A percentile compares a stretch with the other conserved stretches of the same genome.
These are phyloP conservation scores for Sphinx pinastri DNA, from an alignment of 2,888 invertebrate genomes.

Conservation along the genomic window DNA sequence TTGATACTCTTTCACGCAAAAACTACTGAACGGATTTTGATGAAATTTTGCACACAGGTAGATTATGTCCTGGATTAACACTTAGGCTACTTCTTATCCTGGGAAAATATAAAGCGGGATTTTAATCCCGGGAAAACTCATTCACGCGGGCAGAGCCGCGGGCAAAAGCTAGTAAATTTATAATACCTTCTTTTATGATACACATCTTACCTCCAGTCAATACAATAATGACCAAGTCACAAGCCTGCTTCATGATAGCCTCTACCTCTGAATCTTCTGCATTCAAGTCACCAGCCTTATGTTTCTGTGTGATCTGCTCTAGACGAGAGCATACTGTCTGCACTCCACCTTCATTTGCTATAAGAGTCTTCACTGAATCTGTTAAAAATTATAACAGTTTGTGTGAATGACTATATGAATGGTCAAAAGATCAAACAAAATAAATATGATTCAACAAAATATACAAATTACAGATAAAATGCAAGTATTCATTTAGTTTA, in stretches of 20 bases:
- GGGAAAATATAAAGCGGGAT: too few species aligned
- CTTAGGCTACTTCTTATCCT: too few species aligned
- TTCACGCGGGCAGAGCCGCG: too few species aligned
- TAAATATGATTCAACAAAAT: too few species aligned
- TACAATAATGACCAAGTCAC: conserved; percentile 92
- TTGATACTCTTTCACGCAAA: too few species aligned
- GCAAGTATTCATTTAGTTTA: too few species aligned
- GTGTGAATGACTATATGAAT: background rate
- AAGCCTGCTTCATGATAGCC: conserved; percentile 91
- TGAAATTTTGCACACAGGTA: too few species aligned
- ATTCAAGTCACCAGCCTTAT: conserved; percentile 71
- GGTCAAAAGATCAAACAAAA: background rate
- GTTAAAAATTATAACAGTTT: conserved; percentile 32
- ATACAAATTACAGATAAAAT: too few species aligned
- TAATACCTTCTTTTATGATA: background rate
- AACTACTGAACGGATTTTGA: too few species aligned
- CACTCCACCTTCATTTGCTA: conserved; percentile 90
- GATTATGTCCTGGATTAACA: too few species aligned
- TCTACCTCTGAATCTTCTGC: conserved; percentile 65
- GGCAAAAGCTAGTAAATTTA: too few species aligned
- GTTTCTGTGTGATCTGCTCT: conserved; percentile 75
- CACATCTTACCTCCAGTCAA: conserved; percentile 90
- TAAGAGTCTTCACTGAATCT: conserved; percentile 90
- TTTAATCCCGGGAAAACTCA: too few species aligned
- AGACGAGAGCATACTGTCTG: conserved; percentile 89